These are phyloP conservation scores for Omphaloscelis lunosa DNA, from an alignment of 2,888 invertebrate genomes.

Conservation along the genomic window DNA sequence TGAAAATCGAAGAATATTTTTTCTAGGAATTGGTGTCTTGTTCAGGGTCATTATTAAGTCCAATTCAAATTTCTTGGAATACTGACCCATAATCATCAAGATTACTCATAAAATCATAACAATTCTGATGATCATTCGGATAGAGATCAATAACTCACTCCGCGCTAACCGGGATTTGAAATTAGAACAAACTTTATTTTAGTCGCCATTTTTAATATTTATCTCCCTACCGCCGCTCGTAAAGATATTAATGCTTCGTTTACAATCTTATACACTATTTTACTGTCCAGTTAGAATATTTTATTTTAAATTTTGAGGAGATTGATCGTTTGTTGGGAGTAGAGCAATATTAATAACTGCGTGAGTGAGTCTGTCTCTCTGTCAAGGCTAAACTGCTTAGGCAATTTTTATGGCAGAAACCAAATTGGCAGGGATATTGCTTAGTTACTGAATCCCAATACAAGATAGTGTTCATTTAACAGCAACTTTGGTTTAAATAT, in stretches of 20 bases:
- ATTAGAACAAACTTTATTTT: conserved; percentile 71
- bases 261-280: conserved; percentile 53
- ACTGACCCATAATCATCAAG: conserved; percentile 13
- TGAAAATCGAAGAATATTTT: not conserved
- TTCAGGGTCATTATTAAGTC: not conserved
- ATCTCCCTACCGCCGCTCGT: conserved; percentile 56
- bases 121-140: conserved; percentile 58
- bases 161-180: conserved; percentile 71
- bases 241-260: conserved; percentile 67
- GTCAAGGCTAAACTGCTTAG: conserved; percentile 45
- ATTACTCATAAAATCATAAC: conserved; percentile 52
- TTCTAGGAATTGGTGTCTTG: not conserved
- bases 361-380: conserved; percentile 23
- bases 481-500: not conserved
- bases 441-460: not conserved
- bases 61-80: not conserved
- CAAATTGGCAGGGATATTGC: not conserved
- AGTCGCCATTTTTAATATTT: conserved; percentile 64
- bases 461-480: not conserved
- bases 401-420: not conserved
- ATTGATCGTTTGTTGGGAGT: conserved; percentile 42
- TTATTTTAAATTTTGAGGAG: conserved; percentile 21
- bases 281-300: conserved; percentile 50
- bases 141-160: conserved; percentile 68
- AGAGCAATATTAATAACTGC: conserved; percentile 29